Percentiles rank a stretch among this genome's conserved stretches.
Conservation (phyloP, 2,888 invertebrate species). For the Steinernema carpocapsae region DNA sequence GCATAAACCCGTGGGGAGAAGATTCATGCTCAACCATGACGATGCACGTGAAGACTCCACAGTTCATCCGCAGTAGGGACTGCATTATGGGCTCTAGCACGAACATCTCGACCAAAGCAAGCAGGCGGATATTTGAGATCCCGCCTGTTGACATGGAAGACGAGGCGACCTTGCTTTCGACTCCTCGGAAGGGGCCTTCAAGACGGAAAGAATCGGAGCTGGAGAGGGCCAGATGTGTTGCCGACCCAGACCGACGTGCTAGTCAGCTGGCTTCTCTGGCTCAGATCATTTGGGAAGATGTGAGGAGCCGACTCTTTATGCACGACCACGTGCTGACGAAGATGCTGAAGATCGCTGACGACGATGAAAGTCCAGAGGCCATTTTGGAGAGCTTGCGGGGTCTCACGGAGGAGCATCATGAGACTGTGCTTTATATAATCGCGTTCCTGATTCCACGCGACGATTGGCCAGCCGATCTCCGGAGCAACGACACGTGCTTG, state of each 20-base stretch:
- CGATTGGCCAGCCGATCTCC: background rate
- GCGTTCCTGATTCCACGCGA: constrained; percentile 13
- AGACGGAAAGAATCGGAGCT: background rate
- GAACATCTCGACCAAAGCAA: background rate
- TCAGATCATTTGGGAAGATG: constrained; percentile 18
- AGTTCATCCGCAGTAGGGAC: background rate
- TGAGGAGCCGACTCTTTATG: background rate
- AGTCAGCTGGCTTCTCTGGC: background rate
- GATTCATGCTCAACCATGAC: background rate
- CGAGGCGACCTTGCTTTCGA: background rate
- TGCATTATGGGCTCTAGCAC: background rate
- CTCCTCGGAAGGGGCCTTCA: background rate
- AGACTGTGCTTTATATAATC: constrained; percentile 5
- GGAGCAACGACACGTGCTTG: constrained; percentile 1
- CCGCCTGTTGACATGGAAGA: background rate
- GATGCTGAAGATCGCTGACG: constrained; percentile 5
- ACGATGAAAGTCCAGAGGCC: background rate
- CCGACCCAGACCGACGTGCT: background rate
- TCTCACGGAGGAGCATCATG: background rate
- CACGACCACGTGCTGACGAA: constrained; percentile 8
- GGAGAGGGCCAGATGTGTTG: background rate
- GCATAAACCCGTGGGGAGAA: background rate
- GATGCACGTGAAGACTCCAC: background rate
- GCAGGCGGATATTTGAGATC: background rate
- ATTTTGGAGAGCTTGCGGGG: background rate